Percentiles rank a stretch among this genome's conserved stretches.
Conservation (phyloP, 2,797 vertebrate species). For the Coracias cyanogaster region DNA sequence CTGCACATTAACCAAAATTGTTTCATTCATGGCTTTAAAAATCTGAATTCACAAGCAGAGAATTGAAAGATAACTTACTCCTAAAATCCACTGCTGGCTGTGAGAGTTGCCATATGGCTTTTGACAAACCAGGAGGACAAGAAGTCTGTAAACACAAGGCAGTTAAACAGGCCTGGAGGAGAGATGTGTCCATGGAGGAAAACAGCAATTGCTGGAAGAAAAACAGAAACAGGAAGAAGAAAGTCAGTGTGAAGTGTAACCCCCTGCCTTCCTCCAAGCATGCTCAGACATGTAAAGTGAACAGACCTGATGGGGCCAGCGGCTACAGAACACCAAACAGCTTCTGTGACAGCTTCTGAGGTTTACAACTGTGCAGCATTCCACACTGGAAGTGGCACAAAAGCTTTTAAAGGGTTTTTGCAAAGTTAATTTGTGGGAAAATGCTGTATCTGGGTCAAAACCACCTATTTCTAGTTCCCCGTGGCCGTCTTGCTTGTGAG, state of each 20-base stretch:
- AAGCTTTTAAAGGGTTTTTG: not conserved
- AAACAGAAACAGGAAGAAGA: constrained; percentile 17
- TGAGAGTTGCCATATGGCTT: not conserved
- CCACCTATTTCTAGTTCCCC: not conserved
- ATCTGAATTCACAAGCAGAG: not conserved
- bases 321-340: not conserved
- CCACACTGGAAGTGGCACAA: not conserved
- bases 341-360: not conserved
- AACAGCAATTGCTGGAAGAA: not conserved
- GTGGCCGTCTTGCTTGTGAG: not conserved
- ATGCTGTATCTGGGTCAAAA: not conserved
- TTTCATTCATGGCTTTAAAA: not conserved
- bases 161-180: not conserved
- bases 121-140: not conserved
- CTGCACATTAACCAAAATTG: not conserved
- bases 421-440: not conserved
- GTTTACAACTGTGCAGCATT: not conserved
- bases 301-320: not conserved
- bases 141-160: not conserved
- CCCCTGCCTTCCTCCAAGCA: not conserved
- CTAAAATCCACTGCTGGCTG: not conserved
- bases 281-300: not conserved
- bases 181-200: not conserved
- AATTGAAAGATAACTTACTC: not conserved
- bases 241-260: not conserved